Conservation (phyloP, 2,113 vertebrate genomes). For the Tympanuchus pallidicinctus region DNA sequence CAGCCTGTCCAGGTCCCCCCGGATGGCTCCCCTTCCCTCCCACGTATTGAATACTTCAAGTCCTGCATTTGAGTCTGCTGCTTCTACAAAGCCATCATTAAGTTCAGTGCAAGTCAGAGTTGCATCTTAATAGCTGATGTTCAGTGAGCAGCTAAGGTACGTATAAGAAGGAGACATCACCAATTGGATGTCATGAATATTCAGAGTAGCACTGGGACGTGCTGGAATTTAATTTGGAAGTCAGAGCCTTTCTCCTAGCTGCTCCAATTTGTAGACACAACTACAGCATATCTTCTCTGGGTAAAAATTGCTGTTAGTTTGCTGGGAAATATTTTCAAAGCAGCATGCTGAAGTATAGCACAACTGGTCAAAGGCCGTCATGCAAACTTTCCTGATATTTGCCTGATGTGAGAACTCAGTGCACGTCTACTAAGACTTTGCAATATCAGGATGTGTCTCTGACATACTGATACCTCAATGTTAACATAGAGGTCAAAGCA, state of each 20-base stretch:
- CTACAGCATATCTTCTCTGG: neutral
- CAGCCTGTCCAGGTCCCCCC: too few relatives aligned
- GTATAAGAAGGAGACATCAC: neutral
- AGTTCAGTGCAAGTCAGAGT: neutral
- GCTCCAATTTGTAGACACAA: neutral
- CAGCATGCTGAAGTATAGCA: neutral
- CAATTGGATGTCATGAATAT: neutral
- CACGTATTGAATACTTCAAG: neutral
- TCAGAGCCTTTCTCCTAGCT: neutral
- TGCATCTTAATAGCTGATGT: neutral
- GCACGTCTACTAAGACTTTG: neutral
- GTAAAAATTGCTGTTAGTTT: neutral
- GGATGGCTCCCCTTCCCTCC: too few relatives aligned
- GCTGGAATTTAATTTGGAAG: conserved; percentile 9
- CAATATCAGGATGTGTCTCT: neutral
- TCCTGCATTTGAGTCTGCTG: neutral
- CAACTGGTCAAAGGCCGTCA: neutral
- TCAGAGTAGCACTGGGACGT: neutral
- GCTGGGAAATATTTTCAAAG: neutral
- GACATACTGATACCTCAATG: neutral
- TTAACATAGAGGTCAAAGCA: neutral
- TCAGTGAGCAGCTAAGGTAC: neutral
- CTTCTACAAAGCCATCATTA: neutral
- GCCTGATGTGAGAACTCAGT: neutral
- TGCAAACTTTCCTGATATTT: neutral